Base-by-base conservation (phyloP, 1,140 invertebrate genomes). In the Camponotus floridanus region DNA sequence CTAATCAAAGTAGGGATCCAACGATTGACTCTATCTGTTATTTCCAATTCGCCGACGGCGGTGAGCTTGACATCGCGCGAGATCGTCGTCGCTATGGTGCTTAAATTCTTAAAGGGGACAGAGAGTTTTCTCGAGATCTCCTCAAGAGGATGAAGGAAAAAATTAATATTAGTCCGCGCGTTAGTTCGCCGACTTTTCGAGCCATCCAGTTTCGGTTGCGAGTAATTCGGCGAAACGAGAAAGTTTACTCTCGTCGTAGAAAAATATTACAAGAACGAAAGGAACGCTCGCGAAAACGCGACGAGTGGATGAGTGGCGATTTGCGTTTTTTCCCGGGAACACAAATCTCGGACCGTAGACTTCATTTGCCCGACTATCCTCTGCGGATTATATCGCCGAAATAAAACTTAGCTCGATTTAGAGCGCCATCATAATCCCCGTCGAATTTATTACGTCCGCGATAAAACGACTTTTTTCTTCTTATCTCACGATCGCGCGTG, bases 1-100 rank as follows among this genome's bases (percentile, higher is more conserved):
- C 48, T 78, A 87, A 92, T 88, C 84, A 89, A 90, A 87, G 86
- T 89, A 91, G 89, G 79, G 73, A 91, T 91, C 68, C 39, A 91
- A 89, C 76, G 78, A 87, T 89, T 68, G 61, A 89, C 55, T 55
- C 85, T 87, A 88, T 86, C 78, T 85, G 84, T 90, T 87, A 86
- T 91, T 88, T 90, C 87, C 76, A 85, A 85, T 67, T 64, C 59
- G 73, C 80, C 88, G 85, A 81, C 68, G 79, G 21, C 84, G 85
- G 45, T 13, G 57, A n/a, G 39, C 21, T 70, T 61, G 18, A 39
- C 48, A 48, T 45, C 61, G 48, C 78, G 71, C 51, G 87, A 61
- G 42, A 68, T 89, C 85, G 85, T 89, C 62, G 62, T 26, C n/a
- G 39, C 39, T n/a, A 33, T 79, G 42, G 61, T n/a, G 7, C 13